Evolutionary conservation across 92 coral and sea anemone genomes (phyloP).

Genomic region (Ricordea florida): DNA sequence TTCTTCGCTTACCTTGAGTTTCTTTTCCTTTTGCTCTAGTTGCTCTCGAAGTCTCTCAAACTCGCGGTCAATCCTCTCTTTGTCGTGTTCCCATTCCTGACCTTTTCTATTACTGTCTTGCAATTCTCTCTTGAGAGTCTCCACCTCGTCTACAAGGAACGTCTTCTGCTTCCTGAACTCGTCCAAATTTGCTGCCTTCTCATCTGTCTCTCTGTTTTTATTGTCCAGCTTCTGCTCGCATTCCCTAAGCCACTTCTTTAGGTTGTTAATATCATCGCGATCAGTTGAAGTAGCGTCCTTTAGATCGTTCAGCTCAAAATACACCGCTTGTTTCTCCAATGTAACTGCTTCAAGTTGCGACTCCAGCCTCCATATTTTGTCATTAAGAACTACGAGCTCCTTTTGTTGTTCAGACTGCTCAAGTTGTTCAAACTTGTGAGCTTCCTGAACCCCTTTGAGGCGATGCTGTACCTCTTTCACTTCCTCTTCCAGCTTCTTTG

Average conservation of each 20-base stretch:
- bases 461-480: constrained; percentile 41
- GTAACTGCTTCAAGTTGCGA: constrained; percentile 43
- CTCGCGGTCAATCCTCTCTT: constrained; percentile 30
- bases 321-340: constrained; percentile 54
- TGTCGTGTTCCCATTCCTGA: constrained; percentile 49
- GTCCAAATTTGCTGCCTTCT: constrained; percentile 39
- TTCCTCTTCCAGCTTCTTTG: constrained; percentile 60
- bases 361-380: constrained; percentile 50
- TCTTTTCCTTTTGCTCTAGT: constrained; percentile 52
- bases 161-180: constrained; percentile 41
- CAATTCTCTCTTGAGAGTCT: constrained; percentile 58
- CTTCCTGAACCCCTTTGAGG: constrained; percentile 19
- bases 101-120: constrained; percentile 38
- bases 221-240: constrained; percentile 52
- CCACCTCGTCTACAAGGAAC: constrained; percentile 55
- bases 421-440: constrained; percentile 5
- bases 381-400: constrained; percentile 29
- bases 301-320: constrained; percentile 59
- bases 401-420: constrained; percentile 25
- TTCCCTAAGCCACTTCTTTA: constrained; percentile 49
- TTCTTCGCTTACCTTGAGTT: constrained; percentile 65
- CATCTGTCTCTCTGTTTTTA: constrained; percentile 35
- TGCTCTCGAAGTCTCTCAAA: constrained; percentile 26
- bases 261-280: constrained; percentile 49
- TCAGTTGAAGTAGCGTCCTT: constrained; percentile 55